Base-by-base conservation (phyloP, 2,888 invertebrate genomes). In the Neoaliturus tenellus region DNA sequence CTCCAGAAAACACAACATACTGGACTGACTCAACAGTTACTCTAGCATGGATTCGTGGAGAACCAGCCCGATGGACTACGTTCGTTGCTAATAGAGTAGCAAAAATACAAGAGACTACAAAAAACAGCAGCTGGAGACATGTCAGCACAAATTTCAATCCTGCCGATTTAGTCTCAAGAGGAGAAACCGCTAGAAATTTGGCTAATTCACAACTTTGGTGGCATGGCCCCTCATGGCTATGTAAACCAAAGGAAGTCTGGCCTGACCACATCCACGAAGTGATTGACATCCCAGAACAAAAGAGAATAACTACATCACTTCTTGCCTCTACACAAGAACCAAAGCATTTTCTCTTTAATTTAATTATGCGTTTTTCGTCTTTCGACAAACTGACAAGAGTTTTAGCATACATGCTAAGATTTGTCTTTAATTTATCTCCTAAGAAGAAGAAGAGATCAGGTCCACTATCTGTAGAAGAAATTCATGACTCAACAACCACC, bases 71-170 rank as follows among this genome's bases (percentile, higher is more conserved):
- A 10, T 88, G 87, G 85, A 87, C 87, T 41, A 86, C 86, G 0
- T 88, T 86, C 80, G 87, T 88, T 0, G 85, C 85, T 1, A 88
- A 88, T 58, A 48, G 87, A 48, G 87, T 88, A 6, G 51, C 86
- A n/a, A 69, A 85, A 78, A 87, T 88, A 1, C 86, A 87, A 14
- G 44, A 58, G 6, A 0, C 20, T 25, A 80, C 80, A 4, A 10
- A 25, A 14, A 33, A 28, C 35, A 69, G 69, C 33, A 33, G 20
- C 8, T 83, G 75, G 75, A 44, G 75, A 0, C 58, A 75, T 58
- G 55, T 73, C 2, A 23, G 14, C 25, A 31, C 82, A 14, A 17
- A 35, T 0, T 17, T 6, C 14, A 23, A 51, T 10, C 51, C 51
- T 14, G 51, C 51, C n/a, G 51, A 51, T 14, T 6, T 51, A 51